phyloP scores from a whole-genome alignment of 2,888 invertebrate species.

The Cryptops parisi region DNA sequence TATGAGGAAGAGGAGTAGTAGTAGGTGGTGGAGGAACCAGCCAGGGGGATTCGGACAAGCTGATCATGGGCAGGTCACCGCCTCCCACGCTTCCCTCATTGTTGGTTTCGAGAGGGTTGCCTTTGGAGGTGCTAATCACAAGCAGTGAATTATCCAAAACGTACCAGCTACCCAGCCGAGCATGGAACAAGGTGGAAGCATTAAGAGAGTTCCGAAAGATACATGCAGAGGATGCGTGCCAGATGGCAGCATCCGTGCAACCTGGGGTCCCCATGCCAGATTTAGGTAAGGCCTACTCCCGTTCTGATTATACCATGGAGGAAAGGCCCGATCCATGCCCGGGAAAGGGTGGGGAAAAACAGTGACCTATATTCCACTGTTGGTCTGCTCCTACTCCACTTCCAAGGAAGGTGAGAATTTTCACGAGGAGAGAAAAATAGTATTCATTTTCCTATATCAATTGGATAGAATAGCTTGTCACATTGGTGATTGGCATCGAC shows the following conservation, averaged over 20 bases:
- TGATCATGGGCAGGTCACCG: not conserved
- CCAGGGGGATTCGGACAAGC: not conserved
- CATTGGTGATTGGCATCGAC: too few relatives aligned
- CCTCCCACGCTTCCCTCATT: not conserved
- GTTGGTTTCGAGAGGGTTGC: not conserved
- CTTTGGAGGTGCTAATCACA: not conserved
- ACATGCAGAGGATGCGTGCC: too few relatives aligned
- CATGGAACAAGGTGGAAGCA: constrained; percentile 2
- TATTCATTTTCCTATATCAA: too few relatives aligned
- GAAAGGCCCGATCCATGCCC: constrained; percentile 7
- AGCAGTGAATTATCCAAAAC: not conserved
- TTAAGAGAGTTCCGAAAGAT: not conserved
- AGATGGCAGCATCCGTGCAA: not conserved
- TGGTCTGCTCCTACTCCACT: constrained; percentile 11
- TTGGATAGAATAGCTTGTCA: too few relatives aligned
- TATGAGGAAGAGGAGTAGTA: not conserved
- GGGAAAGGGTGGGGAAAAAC: constrained; percentile 10
- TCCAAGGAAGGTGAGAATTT: constrained; percentile 9
- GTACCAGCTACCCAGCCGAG: too few relatives aligned
- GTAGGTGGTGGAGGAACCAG: not conserved
- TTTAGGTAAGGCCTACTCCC: constrained; percentile 6
- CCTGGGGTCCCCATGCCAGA: not conserved
- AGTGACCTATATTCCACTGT: constrained; percentile 12
- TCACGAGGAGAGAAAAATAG: too few relatives aligned
- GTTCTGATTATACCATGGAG: constrained; percentile 7